Evolutionary conservation across 2,888 invertebrate species (phyloP).

Genomic region (Polymixis flavicincta): DNA sequence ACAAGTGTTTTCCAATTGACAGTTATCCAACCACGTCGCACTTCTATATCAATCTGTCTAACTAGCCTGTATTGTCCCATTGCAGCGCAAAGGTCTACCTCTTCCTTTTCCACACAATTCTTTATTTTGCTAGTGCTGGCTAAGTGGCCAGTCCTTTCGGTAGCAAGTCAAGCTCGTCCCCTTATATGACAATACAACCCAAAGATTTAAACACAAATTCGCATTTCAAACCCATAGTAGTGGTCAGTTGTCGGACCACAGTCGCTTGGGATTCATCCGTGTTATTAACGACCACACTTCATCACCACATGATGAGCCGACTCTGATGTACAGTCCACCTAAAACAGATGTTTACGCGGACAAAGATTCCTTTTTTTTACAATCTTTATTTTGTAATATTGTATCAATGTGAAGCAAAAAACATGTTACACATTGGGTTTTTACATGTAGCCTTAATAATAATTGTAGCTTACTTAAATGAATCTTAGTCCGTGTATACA

Average conservation of each 20-base stretch:
- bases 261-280: constrained; percentile 63
- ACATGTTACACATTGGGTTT: background rate
- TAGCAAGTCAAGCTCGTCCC: no score
- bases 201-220: background rate
- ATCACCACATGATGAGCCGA: constrained; percentile 67
- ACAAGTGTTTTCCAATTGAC: background rate
- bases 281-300: constrained; percentile 70
- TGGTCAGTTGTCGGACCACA: constrained; percentile 36
- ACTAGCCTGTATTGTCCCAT: no score
- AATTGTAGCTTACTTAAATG: background rate
- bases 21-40: background rate
- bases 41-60: no score
- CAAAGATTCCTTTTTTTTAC: background rate
- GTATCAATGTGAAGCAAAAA: background rate
- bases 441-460: background rate
- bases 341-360: background rate
- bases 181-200: background rate
- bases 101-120: no score
- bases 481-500: background rate
- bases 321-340: constrained; percentile 26
- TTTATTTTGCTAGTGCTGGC: no score
- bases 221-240: constrained; percentile 47
- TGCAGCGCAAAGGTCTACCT: no score
- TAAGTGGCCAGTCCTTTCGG: no score
- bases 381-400: background rate